A percentile compares a stretch with the other conserved stretches of the same genome.
These are phyloP conservation scores for Tetheella fluctuosa DNA, from an alignment of 2,888 invertebrate species.

Conservation along the genomic window DNA sequence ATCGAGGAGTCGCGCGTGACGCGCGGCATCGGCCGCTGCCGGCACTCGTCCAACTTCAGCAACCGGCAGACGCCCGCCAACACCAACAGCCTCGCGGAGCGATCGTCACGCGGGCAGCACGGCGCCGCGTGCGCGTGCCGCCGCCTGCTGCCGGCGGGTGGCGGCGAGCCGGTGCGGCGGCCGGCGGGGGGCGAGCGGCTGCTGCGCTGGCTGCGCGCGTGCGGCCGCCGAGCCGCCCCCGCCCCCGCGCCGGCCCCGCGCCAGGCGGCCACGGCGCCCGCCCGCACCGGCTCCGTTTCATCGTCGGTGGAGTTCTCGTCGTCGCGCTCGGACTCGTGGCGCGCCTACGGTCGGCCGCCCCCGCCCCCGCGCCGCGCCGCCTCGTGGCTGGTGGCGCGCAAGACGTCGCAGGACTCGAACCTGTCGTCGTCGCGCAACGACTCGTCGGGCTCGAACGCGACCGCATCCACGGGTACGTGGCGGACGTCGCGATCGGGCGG, in stretches of 20 bases:
- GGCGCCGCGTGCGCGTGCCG: conserved; percentile 83
- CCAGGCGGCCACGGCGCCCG: conserved; percentile 51
- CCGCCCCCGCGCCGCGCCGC: conserved; percentile 92
- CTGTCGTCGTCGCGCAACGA: conserved; percentile 95
- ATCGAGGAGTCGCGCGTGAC: conserved; percentile 97
- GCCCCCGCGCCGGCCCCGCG: conserved; percentile 59
- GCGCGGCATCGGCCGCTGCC: conserved; percentile 92
- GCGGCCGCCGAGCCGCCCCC: conserved; percentile 47
- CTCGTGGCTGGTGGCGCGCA: conserved; percentile 95
- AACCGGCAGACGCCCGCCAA: conserved; percentile 94
- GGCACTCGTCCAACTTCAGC: conserved; percentile 94
- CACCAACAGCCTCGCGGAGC: conserved; percentile 92
- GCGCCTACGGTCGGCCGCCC: conserved; percentile 90
- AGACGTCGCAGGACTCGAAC: conserved; percentile 96
- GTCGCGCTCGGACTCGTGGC: conserved; percentile 94
- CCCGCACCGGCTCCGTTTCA: conserved; percentile 92
- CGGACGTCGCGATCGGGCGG: conserved; percentile 93
- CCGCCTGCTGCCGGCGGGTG: conserved; percentile 88
- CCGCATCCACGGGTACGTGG: conserved; percentile 96
- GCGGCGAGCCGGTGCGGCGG: conserved; percentile 46
- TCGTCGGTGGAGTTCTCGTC: conserved; percentile 96
- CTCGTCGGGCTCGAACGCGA: conserved; percentile 94
- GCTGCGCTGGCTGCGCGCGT: conserved; percentile 67
- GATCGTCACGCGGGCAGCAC: conserved; percentile 89
- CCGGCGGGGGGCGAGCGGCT: conserved; percentile 63